Base-by-base conservation (phyloP, 2,113 vertebrate species). In the Nycticebus coucang region DNA sequence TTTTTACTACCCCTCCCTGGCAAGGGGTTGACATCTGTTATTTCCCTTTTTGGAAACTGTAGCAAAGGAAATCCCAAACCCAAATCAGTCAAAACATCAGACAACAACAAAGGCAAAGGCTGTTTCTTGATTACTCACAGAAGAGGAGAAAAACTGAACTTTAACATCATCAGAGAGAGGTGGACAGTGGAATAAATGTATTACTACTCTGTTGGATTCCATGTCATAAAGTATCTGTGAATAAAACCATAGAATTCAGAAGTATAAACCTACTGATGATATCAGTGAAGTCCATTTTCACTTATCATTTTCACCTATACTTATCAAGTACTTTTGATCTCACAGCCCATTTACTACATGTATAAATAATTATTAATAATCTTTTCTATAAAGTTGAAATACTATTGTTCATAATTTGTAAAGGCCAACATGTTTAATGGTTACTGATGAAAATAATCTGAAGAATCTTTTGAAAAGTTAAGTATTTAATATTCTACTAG, bases 61-160 rank as follows among this genome's bases (percentile, higher is more conserved):
- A n/a, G n/a, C 15, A 75, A 85, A 71, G n/a, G n/a, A 79, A 87
- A 92, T 45, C 18, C 45, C 26, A 94, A 78, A 45, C 15, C 53
- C 75, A 89, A 86, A 87, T 88, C 26, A 85, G 33, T 96, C 37
- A 19, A 66, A 60, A 93, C 69, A 35, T 30, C 8, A 77, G 26
- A 95, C 6, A 30, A 74, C 19, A 87, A 92, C 0, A 72, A 33
- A 0, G 2, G 7, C 14, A 71, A 18, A 80, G 13, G 9, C 18
- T 41, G 2, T 18, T 71, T 89, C 60, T 59, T 85, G 41, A 62
- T 82, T 75, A 99, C 99, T 99, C 97, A 99, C 99, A 57, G 99
- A 98, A 87, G 99, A 98, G 86, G 99, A 99, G 66, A 99, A 98
- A 98, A 99, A 99, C 98, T 99, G 98, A 98, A 99, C 97, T 98